Conservation (phyloP, 1,140 invertebrate species). For the Pomacea maculata region DNA sequence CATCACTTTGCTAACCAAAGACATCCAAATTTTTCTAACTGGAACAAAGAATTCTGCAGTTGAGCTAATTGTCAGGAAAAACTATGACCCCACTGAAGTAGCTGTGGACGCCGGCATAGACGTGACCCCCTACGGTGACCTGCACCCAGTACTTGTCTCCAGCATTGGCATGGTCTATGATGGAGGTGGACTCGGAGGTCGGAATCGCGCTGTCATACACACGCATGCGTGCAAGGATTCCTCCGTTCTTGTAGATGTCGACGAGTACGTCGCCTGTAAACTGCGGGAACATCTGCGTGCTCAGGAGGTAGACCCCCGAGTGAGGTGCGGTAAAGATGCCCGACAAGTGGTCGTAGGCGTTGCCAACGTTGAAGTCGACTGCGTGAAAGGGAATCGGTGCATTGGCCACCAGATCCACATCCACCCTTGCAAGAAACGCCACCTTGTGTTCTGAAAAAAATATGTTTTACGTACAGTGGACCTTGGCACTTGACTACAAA, state of each 20-base stretch:
- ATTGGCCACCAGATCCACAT: background rate
- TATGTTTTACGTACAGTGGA: too few species aligned
- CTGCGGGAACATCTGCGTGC: background rate
- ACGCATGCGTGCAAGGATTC: background rate
- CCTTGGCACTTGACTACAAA: too few species aligned
- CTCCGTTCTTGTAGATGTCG: conserved; percentile 3
- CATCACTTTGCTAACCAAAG: too few species aligned
- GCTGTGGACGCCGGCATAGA: background rate
- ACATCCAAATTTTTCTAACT: too few species aligned
- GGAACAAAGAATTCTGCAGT: too few species aligned
- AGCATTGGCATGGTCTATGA: background rate
- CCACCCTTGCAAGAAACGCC: background rate
- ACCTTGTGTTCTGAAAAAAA: background rate
- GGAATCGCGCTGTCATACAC: background rate
- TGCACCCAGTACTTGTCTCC: conserved; percentile 6
- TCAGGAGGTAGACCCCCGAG: conserved; percentile 2
- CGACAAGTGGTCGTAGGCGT: background rate
- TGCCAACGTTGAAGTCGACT: conserved; percentile 7
- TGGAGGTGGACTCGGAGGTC: background rate
- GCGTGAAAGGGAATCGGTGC: background rate
- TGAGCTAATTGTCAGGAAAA: background rate
- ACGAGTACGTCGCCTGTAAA: background rate
- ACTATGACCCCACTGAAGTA: background rate
- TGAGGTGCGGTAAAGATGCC: background rate
- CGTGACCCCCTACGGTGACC: background rate